Percentiles rank a stretch among this genome's conserved stretches.
phyloP scores from a whole-genome alignment of 1,140 invertebrate genomes.

The Drosophila melanica region DNA sequence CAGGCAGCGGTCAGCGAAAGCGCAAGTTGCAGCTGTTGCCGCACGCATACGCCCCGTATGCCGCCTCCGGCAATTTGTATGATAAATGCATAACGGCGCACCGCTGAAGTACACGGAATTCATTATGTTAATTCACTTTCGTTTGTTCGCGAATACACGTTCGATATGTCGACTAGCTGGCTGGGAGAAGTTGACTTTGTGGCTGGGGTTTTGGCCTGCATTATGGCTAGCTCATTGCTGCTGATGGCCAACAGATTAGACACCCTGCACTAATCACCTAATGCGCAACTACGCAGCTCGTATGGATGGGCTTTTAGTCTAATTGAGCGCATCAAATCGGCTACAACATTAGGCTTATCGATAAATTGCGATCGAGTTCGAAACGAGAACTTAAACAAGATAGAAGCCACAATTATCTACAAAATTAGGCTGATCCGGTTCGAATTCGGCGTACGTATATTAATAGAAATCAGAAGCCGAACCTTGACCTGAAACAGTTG shows the following conservation, averaged over 20 bases:
- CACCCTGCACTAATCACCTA: slow-evolving; percentile 33
- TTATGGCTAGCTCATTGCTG: slow-evolving; percentile 3
- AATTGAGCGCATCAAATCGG: slow-evolving; percentile 63
- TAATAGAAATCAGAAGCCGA: too few species aligned
- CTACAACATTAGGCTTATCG: slow-evolving; percentile 1
- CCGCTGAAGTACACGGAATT: slow-evolving; percentile 45
- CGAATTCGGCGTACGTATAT: too few species aligned
- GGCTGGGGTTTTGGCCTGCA: too few species aligned
- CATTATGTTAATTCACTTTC: slow-evolving; percentile 76
- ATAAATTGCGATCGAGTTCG: slow-evolving; percentile 24
- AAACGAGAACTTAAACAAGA: slow-evolving; percentile 16
- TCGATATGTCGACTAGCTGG: not conserved
- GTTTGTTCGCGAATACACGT: slow-evolving; percentile 17
- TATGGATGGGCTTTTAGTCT: slow-evolving; percentile 66
- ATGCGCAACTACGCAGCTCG: slow-evolving; percentile 13
- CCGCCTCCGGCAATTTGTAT: slow-evolving; percentile 28
- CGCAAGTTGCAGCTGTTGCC: slow-evolving; percentile 36
- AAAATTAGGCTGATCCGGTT: too few species aligned
- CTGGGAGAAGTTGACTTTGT: too few species aligned
- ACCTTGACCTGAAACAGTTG: too few species aligned
- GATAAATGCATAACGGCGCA: slow-evolving; percentile 29
- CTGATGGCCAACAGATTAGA: slow-evolving; percentile 41
- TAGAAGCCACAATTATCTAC: not conserved
- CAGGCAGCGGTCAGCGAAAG: slow-evolving; percentile 46
- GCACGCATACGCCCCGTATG: slow-evolving; percentile 23